Evolutionary conservation across 2,797 vertebrate genomes (phyloP), one percentile per base, ranked within the genome.

Genomic region (Todus mexicanus): DNA sequence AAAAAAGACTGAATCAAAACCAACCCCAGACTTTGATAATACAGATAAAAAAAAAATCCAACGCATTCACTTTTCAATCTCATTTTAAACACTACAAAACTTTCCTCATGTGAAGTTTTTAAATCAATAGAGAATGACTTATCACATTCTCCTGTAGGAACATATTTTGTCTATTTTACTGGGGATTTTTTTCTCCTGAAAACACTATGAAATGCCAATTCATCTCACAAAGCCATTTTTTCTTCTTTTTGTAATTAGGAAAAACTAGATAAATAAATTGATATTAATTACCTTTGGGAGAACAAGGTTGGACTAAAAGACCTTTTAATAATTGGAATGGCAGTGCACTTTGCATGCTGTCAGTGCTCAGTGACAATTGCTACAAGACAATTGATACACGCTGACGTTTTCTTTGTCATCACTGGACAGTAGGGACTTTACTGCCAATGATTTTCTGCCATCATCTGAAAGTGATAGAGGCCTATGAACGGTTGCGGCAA

Each of bases 381-480:
- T 92, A 63, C 57, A 50, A 95, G 92, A 95, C 94, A 96, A 97
- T 17, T 94, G 94, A 96, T 96, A 90, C 26, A 31, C 4, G 13
- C 69, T 65, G 74, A 96, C 14, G 88, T 94, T 97, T 96, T 95
- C 97, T 97, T 97, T 98, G 96, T 97, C 96, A 95, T 92, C 92
- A 85, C 89, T 96, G 94, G 92, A 96, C 95, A 95, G 95, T 63
- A 92, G 95, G 77, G 95, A 96, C 91, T 94, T 96, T 78, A 95
- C 68, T 84, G 78, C 84, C 94, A 98, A 97, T 87, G 97, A 98
- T 98, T 98, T 98, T 97, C 97, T 98, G 97, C 97, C 97, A 96
- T 93, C 94, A 86, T 94, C 83, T 93, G 77, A 97, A 97, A 97
- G 94, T 94, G 97, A 97, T 97, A 97, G 96, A n/a, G 89, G 88